phyloP scores from a whole-genome alignment of 2,797 vertebrate species.

The Chanos chanos region DNA sequence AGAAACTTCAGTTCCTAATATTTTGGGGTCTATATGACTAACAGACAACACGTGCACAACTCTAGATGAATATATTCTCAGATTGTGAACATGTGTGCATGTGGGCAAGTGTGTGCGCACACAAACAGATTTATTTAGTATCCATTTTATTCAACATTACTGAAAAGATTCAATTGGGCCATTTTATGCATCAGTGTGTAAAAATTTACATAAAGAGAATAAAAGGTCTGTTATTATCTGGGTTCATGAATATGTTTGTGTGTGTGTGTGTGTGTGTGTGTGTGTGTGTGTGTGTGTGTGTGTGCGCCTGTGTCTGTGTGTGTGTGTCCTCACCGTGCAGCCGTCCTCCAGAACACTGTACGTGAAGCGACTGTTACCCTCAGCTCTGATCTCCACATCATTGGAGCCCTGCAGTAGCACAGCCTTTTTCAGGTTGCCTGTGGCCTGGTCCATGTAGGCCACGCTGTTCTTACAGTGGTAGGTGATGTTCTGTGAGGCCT shows the following conservation, averaged over 20 bases:
- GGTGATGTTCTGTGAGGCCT: slow-evolving; percentile 91
- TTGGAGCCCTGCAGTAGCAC: slow-evolving; percentile 93
- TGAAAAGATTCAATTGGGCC: no score
- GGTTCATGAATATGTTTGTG: background rate
- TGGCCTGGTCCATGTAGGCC: slow-evolving; percentile 88
- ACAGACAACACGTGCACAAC: no score
- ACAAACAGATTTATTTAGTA: no score
- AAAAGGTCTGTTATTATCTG: background rate
- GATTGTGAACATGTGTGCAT: no score
- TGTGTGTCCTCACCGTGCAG: slow-evolving; percentile 81
- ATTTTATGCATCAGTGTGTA: slow-evolving; percentile 31
- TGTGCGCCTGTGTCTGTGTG: background rate
- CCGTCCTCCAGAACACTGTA: slow-evolving; percentile 90
- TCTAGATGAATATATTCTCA: no score
- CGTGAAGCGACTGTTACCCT: slow-evolving; percentile 96
- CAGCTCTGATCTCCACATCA: slow-evolving; percentile 92
- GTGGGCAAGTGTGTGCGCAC: no score
- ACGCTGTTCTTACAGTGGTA: slow-evolving; percentile 99
- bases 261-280: background rate
- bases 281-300: background rate
- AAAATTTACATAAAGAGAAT: background rate
- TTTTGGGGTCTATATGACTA: no score
- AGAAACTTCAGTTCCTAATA: no score
- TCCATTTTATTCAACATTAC: no score
- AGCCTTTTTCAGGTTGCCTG: slow-evolving; percentile 93